phyloP scores from a whole-genome alignment of 2,888 invertebrate genomes.

The Onthophagus sagittarius region DNA sequence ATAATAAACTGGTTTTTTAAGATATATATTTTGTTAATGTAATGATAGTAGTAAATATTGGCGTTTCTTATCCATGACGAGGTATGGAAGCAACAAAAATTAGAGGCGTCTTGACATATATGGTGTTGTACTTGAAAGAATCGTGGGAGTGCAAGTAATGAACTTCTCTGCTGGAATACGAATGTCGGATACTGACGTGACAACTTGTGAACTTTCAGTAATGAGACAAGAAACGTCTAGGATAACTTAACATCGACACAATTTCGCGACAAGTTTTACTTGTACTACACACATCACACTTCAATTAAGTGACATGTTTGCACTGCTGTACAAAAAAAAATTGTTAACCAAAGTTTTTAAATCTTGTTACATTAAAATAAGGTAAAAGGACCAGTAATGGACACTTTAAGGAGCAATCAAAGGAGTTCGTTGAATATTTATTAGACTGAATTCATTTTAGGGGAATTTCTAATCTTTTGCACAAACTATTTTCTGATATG shows the following conservation, averaged over 20 bases:
- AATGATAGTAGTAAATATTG: too few species aligned
- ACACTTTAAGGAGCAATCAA: too few species aligned
- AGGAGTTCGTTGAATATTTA: too few species aligned
- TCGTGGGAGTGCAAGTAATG: not conserved
- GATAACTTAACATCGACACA: not conserved
- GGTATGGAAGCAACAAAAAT: not conserved
- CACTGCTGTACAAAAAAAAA: too few species aligned
- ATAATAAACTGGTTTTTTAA: too few species aligned
- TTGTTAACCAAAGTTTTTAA: too few species aligned
- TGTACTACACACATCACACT: not conserved
- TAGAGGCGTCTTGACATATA: not conserved
- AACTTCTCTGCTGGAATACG: not conserved
- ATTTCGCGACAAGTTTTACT: not conserved
- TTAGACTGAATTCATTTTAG: too few species aligned
- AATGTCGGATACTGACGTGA: not conserved
- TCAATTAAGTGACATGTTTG: not conserved
- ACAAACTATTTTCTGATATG: too few species aligned
- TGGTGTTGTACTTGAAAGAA: not conserved
- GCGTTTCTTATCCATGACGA: not conserved
- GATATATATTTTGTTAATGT: too few species aligned
- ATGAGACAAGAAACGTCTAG: not conserved
- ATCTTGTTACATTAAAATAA: too few species aligned
- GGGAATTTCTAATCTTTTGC: too few species aligned
- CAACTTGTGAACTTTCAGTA: not conserved
- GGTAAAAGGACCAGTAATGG: too few species aligned